These are phyloP conservation scores for Phaethornis superciliosus DNA, from an alignment of 2,113 vertebrate genomes.

Conservation along the genomic window DNA sequence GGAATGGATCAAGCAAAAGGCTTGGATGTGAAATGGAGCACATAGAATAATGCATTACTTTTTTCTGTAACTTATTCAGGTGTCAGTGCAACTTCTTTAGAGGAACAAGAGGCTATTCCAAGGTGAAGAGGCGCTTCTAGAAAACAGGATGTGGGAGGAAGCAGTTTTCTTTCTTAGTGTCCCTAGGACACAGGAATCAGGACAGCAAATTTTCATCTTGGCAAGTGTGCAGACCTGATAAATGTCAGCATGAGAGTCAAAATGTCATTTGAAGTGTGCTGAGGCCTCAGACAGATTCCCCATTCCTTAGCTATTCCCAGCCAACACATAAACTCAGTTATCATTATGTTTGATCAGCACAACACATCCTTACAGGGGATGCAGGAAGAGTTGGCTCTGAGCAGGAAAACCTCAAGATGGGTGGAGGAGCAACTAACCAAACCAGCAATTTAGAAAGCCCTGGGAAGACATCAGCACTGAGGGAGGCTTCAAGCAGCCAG, in stretches of 20 bases:
- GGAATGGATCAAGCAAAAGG: neutral
- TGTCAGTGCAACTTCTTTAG: neutral
- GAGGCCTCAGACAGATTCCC: neutral
- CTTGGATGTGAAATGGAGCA: neutral
- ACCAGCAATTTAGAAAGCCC: neutral
- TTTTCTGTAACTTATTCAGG: neutral
- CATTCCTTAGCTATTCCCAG: neutral
- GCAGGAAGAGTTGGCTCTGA: neutral
- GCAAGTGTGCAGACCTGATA: neutral
- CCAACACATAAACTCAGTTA: neutral
- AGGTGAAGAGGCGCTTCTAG: neutral
- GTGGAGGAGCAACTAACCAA: neutral
- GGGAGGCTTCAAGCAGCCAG: neutral
- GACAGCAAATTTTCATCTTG: neutral
- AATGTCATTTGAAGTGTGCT: neutral
- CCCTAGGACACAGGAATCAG: slow-evolving; percentile 10
- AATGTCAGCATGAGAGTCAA: neutral
- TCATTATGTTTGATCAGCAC: neutral
- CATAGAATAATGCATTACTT: neutral
- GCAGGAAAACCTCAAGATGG: neutral
- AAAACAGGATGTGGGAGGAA: neutral
- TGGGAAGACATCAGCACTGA: neutral
- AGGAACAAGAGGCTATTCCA: neutral
- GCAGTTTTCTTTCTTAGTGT: neutral
- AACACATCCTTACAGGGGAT: neutral